A percentile compares a stretch with the other conserved stretches of the same genome.
These are phyloP conservation scores for Radopholus similis DNA, from an alignment of 1,140 invertebrate species.

Conservation along the genomic window DNA sequence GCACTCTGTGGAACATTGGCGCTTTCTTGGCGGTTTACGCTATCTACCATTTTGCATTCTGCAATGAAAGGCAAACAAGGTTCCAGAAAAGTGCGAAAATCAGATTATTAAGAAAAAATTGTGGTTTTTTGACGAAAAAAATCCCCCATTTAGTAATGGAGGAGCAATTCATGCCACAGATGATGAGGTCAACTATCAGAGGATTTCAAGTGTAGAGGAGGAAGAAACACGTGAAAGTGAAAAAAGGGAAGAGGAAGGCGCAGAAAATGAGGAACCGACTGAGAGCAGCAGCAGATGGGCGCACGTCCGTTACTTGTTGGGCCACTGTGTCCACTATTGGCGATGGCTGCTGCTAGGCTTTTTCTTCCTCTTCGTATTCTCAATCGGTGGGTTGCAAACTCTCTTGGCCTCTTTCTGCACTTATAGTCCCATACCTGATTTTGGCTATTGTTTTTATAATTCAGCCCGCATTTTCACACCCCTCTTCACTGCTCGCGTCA, in stretches of 20 bases:
- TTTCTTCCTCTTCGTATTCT: conserved; percentile 27
- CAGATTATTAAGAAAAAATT: not conserved
- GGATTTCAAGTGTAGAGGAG: too few species aligned
- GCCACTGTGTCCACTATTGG: conserved; percentile 25
- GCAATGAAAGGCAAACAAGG: too few species aligned
- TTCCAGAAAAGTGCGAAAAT: not conserved
- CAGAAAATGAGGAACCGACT: not conserved
- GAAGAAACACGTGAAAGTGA: too few species aligned
- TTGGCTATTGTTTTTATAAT: conserved; percentile 13
- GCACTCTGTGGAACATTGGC: conserved; percentile 13
- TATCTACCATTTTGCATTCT: conserved; percentile 4
- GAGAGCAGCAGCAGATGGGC: not conserved
- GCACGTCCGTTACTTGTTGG: conserved; percentile 16
- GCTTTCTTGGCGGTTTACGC: not conserved
- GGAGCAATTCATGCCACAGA: not conserved
- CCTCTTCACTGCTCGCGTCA: conserved; percentile 38
- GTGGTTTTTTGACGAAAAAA: not conserved
- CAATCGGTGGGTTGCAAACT: conserved; percentile 23
- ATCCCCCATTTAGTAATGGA: not conserved
- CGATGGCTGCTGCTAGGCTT: conserved; percentile 23
- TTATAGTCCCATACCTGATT: not conserved
- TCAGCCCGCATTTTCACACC: conserved; percentile 46
- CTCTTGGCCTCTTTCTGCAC: conserved; percentile 16
- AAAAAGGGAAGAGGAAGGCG: too few species aligned
- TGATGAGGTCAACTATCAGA: not conserved